Percentiles rank a stretch among this genome's conserved stretches.
phyloP scores from a whole-genome alignment of 1,140 invertebrate species.

The Diabrotica virgifera region DNA sequence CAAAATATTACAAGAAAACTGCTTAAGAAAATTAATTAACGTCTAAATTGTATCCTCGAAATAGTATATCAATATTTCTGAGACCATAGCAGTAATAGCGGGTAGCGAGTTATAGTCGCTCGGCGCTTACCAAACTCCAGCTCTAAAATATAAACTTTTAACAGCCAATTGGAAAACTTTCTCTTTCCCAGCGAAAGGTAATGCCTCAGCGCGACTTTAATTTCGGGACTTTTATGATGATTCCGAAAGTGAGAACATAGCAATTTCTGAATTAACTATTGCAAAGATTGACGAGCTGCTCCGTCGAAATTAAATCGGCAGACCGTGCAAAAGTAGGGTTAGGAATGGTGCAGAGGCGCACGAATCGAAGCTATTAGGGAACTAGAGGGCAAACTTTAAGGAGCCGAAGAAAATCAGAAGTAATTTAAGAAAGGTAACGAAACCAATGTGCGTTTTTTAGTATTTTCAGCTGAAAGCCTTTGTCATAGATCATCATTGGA shows the following conservation, averaged over 20 bases:
- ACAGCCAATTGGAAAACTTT: slow-evolving; percentile 19
- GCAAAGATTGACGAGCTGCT: slow-evolving; percentile 41
- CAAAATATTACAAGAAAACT: no score
- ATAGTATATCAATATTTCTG: no score
- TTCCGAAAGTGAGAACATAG: slow-evolving; percentile 39
- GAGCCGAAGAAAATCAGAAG: no score
- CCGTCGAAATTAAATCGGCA: slow-evolving; percentile 44
- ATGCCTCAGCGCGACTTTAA: slow-evolving; percentile 24
- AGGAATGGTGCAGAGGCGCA: slow-evolving; percentile 8
- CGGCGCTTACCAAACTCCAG: background rate
- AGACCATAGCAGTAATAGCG: background rate
- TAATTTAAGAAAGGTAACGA: no score
- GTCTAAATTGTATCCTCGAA: no score
- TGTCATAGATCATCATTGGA: no score
- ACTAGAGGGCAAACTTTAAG: no score
- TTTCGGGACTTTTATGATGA: slow-evolving; percentile 38
- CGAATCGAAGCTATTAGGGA: no score
- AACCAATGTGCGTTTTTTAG: no score
- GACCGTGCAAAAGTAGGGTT: slow-evolving; percentile 25
- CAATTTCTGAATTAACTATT: slow-evolving; percentile 41
- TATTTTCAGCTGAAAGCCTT: no score
- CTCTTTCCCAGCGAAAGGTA: slow-evolving; percentile 7
- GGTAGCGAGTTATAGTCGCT: background rate
- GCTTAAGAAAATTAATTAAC: no score
- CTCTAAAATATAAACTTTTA: slow-evolving; percentile 18